Percentiles rank a stretch among this genome's conserved stretches.
These are phyloP conservation scores for Erannis defoliaria DNA, from an alignment of 2,888 invertebrate species.

Conservation along the genomic window DNA sequence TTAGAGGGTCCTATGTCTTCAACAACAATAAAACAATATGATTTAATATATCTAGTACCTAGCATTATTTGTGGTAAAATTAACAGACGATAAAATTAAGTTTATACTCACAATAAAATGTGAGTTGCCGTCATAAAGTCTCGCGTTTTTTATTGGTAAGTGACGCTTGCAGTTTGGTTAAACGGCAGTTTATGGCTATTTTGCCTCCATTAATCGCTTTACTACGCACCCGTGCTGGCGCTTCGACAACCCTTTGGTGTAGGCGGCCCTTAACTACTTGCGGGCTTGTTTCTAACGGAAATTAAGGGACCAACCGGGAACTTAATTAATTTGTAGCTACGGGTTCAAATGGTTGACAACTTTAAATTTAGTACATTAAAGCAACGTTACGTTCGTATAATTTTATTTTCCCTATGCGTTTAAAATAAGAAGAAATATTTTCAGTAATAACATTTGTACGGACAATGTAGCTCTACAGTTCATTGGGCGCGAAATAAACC, in stretches of 20 bases:
- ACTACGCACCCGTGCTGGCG: constrained; percentile 81
- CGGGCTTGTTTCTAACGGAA: constrained; percentile 28
- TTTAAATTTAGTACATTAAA: not conserved
- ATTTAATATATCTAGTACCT: constrained; percentile 81
- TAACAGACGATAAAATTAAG: constrained; percentile 87
- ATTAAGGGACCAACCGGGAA: constrained; percentile 30
- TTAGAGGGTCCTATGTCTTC: constrained; percentile 70
- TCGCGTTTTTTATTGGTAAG: constrained; percentile 86
- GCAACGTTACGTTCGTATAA: not conserved
- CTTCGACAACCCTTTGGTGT: constrained; percentile 71
- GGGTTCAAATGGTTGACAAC: not conserved
- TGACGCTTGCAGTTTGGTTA: constrained; percentile 87
- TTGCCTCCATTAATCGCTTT: constrained; percentile 86
- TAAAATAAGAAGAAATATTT: not conserved
- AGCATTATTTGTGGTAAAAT: constrained; percentile 86
- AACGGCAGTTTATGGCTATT: constrained; percentile 86
- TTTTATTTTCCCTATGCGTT: not conserved
- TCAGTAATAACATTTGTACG: constrained; percentile 1
- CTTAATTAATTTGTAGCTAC: constrained; percentile 36
- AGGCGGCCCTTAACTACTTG: constrained; percentile 40
- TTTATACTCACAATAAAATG: constrained; percentile 87
- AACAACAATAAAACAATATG: constrained; percentile 76
- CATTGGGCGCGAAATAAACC: constrained; percentile 49
- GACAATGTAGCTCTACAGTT: constrained; percentile 17
- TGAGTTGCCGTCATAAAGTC: constrained; percentile 87